phyloP scores from a whole-genome alignment of 2,888 invertebrate genomes.

The Lasiommata megera region DNA sequence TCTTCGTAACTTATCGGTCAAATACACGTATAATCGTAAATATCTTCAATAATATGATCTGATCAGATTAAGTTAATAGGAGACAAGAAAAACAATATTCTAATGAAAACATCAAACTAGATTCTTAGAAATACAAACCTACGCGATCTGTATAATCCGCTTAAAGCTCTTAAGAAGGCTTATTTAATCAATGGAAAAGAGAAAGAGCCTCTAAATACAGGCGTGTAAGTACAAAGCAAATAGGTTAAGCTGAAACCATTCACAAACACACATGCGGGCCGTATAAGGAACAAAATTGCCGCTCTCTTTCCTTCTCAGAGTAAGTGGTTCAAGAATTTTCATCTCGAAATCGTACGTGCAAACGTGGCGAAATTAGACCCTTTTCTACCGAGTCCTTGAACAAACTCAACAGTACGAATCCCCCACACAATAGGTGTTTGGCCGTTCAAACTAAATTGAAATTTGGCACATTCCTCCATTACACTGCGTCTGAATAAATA shows the following conservation, averaged over 20 bases:
- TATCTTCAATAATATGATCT: background rate
- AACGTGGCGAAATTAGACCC: conserved; percentile 60
- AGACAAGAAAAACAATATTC: background rate
- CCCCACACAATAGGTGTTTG: conserved; percentile 53
- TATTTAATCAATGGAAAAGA: conserved; percentile 10
- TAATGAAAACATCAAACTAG: background rate
- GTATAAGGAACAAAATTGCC: conserved; percentile 9
- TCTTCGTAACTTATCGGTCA: background rate
- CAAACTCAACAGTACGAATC: conserved; percentile 33
- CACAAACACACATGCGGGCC: conserved; percentile 17
- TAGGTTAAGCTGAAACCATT: conserved; percentile 26
- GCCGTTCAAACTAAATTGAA: conserved; percentile 68
- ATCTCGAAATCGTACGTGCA: conserved; percentile 72
- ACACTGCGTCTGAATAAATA: conserved; percentile 52
- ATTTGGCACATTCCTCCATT: conserved; percentile 55
- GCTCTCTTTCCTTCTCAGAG: conserved; percentile 3
- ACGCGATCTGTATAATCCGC: background rate
- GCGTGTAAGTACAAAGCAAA: conserved; percentile 19
- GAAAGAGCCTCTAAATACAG: conserved; percentile 1
- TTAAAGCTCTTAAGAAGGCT: conserved; percentile 6
- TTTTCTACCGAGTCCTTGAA: conserved; percentile 24
- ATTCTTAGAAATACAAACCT: background rate
- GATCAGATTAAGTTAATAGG: background rate
- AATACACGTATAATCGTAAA: background rate
- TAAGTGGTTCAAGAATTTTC: conserved; percentile 53